phyloP scores from a whole-genome alignment of 1,140 invertebrate species.

The Monomorium pharaonis region DNA sequence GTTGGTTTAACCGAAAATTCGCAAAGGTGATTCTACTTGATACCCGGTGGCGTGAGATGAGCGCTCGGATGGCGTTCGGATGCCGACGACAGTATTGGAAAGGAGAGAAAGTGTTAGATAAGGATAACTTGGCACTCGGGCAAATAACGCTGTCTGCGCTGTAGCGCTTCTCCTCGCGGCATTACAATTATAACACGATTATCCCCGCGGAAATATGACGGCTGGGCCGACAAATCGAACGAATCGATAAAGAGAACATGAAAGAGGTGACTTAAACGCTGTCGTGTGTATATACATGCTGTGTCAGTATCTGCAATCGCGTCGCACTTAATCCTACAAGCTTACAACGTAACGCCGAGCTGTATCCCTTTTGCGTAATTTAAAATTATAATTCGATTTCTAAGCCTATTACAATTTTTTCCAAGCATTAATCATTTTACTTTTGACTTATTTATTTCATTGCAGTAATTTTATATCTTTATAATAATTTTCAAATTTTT shows the following conservation, averaged over 20 bases:
- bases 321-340: background rate
- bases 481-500: background rate
- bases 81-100: slow-evolving; percentile 24
- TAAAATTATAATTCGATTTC: slow-evolving; percentile 3
- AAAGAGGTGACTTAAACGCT: background rate
- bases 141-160: background rate
- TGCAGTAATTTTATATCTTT: too few relatives aligned
- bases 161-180: slow-evolving; percentile 5
- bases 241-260: background rate
- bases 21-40: background rate
- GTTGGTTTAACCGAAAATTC: slow-evolving; percentile 2
- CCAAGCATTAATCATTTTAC: background rate
- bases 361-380: background rate
- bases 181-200: slow-evolving; percentile 50
- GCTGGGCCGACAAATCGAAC: background rate
- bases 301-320: background rate
- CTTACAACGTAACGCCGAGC: background rate
- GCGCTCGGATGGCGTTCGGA: background rate
- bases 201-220: slow-evolving; percentile 2
- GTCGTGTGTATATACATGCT: background rate
- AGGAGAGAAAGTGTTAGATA: slow-evolving; percentile 53
- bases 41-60: background rate
- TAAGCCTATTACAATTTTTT: background rate
- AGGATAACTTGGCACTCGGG: slow-evolving; percentile 18
- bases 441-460: background rate